Conservation (phyloP, 2,888 invertebrate genomes). For the Thecophora atra region DNA sequence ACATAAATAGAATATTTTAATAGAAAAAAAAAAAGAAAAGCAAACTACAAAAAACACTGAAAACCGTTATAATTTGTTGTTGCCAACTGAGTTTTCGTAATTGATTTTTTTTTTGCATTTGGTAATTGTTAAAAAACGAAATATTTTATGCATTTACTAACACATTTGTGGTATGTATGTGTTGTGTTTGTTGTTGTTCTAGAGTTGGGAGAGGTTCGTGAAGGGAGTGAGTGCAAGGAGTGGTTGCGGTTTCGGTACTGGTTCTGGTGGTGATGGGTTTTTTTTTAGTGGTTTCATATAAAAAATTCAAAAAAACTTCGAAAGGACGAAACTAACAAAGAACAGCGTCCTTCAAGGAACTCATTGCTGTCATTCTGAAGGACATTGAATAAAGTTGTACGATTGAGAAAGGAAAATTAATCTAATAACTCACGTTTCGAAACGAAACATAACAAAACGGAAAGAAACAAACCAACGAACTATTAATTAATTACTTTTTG, state of each 20-base stretch:
- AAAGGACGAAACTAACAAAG: too few relatives aligned
- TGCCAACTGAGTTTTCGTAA: slow-evolving; percentile 16
- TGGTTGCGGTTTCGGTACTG: background rate
- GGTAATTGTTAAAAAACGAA: slow-evolving; percentile 11
- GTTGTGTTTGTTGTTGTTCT: background rate
- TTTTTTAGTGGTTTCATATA: too few relatives aligned
- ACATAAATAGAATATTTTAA: background rate
- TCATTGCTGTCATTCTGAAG: too few relatives aligned
- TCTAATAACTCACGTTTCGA: too few relatives aligned
- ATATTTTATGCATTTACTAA: background rate
- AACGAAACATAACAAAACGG: too few relatives aligned
- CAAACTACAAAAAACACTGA: slow-evolving; percentile 36
- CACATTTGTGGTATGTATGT: background rate
- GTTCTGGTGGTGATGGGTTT: too few relatives aligned
- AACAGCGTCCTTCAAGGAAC: too few relatives aligned
- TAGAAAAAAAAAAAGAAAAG: slow-evolving; percentile 14
- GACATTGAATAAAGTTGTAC: too few relatives aligned
- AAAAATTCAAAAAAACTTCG: too few relatives aligned
- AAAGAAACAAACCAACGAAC: too few relatives aligned
- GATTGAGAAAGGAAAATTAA: too few relatives aligned
- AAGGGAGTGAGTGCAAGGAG: background rate
- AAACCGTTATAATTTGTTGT: slow-evolving; percentile 34
- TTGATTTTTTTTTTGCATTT: slow-evolving; percentile 20
- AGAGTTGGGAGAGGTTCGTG: background rate
- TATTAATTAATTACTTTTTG: too few relatives aligned